A percentile compares a stretch with the other conserved stretches of the same genome.
phyloP scores from a whole-genome alignment of 2,797 vertebrate genomes.

The Sebastes flavidus region DNA sequence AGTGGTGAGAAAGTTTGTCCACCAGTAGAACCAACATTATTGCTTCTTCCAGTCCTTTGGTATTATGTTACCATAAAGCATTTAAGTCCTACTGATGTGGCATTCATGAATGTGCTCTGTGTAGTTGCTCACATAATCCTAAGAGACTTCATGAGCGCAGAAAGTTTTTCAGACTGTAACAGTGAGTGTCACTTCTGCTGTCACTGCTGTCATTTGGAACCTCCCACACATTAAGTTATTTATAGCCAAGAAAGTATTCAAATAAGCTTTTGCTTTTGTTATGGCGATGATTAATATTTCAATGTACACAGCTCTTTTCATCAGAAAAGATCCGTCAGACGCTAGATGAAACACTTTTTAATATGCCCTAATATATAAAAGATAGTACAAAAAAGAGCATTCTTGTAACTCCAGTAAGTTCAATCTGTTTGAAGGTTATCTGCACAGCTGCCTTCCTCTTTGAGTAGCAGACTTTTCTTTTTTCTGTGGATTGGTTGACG shows the following conservation, averaged over 20 bases:
- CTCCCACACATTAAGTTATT: constrained; percentile 44
- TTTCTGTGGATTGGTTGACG: constrained; percentile 8
- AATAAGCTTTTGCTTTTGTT: constrained; percentile 30
- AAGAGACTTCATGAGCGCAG: neutral
- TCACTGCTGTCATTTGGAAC: constrained; percentile 37
- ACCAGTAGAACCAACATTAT: neutral
- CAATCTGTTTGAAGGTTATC: constrained; percentile 35
- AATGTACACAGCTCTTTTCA: constrained; percentile 18
- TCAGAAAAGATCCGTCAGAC: constrained; percentile 2
- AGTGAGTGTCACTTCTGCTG: constrained; percentile 18
- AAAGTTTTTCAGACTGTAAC: constrained; percentile 11
- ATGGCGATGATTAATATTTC: constrained; percentile 35
- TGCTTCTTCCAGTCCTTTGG: neutral
- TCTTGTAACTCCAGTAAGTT: neutral
- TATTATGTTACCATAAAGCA: neutral
- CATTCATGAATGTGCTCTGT: neutral
- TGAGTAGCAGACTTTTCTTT: constrained; percentile 1
- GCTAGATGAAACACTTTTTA: constrained; percentile 9
- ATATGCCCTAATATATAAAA: constrained; percentile 12
- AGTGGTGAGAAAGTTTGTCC: neutral
- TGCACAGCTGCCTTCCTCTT: constrained; percentile 29
- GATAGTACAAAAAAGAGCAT: neutral
- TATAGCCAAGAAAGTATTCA: constrained; percentile 8
- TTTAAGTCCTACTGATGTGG: neutral
- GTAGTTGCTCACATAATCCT: neutral